Evolutionary conservation across 2,888 invertebrate species (phyloP).

Genomic region (Drosophila mayaguana): DNA sequence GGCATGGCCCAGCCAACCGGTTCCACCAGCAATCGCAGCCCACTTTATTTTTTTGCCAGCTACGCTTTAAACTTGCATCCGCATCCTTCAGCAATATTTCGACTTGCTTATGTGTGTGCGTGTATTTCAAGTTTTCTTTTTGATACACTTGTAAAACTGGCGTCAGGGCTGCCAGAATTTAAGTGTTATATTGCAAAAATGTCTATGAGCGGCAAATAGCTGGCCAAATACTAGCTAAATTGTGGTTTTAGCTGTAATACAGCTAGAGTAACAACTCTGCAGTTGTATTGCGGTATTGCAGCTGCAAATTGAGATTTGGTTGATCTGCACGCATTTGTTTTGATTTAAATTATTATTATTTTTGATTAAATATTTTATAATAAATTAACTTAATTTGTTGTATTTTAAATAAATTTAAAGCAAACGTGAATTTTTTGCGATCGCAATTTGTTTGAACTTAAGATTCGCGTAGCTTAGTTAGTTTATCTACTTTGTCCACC

Average conservation of each 20-base stretch:
- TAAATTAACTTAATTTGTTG: no score
- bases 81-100: constrained; percentile 53
- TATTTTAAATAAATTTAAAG: no score
- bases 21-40: constrained; percentile 50
- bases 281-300: not conserved
- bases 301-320: not conserved
- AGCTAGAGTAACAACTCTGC: not conserved
- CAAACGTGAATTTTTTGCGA: not conserved
- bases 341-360: not conserved
- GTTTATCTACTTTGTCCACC: constrained; percentile 27
- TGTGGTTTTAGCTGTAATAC: not conserved
- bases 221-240: not conserved
- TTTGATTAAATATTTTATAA: no score
- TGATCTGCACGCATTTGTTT: not conserved
- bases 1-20: constrained; percentile 39
- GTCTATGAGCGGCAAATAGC: not conserved
- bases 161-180: constrained; percentile 11
- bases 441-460: not conserved
- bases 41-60: constrained; percentile 38
- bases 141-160: constrained; percentile 9
- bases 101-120: constrained; percentile 22
- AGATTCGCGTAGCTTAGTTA: constrained; percentile 3
- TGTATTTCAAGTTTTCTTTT: constrained; percentile 26
- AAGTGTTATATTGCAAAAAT: not conserved
- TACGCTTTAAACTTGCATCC: constrained; percentile 58